These are phyloP conservation scores for Parotia lawesii DNA, from an alignment of 2,113 vertebrate species.

Conservation along the genomic window DNA sequence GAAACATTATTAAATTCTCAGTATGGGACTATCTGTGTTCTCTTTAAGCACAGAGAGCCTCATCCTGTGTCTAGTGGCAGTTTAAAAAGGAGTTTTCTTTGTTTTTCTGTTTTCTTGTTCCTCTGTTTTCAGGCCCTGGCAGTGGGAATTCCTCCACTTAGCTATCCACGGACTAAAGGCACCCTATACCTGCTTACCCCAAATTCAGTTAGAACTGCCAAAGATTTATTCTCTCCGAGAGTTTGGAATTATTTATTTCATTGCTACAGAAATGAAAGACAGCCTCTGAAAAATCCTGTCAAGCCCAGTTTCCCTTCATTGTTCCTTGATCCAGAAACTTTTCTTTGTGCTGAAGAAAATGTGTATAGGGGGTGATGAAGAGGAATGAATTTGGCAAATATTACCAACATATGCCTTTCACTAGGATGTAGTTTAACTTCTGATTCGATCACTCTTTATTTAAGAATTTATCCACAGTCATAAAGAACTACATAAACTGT, in stretches of 20 bases:
- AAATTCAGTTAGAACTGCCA: neutral
- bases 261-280: neutral
- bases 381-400: neutral
- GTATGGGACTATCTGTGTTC: neutral
- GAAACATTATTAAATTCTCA: neutral
- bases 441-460: neutral
- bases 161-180: neutral
- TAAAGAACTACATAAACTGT: neutral
- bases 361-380: neutral
- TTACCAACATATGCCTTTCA: neutral
- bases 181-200: neutral
- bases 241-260: neutral
- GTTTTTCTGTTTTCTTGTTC: neutral
- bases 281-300: neutral
- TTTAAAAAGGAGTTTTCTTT: neutral
- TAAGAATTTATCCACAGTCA: neutral
- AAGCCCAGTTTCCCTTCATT: neutral
- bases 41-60: neutral
- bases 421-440: neutral
- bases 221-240: neutral
- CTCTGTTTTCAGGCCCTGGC: neutral
- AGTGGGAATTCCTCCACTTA: neutral
- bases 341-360: neutral
- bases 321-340: neutral
- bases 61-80: neutral